A percentile compares a stretch with the other conserved stretches of the same genome.
Evolutionary conservation across 2,888 invertebrate species (phyloP).

Genomic region (Anaspis maculata): DNA sequence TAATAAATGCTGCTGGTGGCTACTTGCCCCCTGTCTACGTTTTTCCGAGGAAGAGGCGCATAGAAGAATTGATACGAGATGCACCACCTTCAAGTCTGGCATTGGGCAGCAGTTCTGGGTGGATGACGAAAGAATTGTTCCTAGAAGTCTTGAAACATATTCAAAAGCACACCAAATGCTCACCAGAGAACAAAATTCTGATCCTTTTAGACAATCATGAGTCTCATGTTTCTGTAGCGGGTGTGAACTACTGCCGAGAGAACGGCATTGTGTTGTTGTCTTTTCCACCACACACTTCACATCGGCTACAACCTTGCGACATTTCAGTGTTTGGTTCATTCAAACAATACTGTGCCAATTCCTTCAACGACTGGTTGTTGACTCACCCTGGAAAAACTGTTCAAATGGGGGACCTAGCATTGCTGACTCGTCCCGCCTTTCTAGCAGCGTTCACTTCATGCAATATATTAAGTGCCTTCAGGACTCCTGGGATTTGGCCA

Average conservation of each 20-base stretch:
- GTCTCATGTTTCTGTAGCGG: slow-evolving; percentile 14
- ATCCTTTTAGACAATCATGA: slow-evolving; percentile 26
- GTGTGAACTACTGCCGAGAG: slow-evolving; percentile 1
- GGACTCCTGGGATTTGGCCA: slow-evolving; percentile 14
- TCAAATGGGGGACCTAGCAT: slow-evolving; percentile 16
- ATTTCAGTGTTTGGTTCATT: slow-evolving; percentile 20
- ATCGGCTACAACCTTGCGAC: slow-evolving; percentile 21
- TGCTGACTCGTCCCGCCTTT: slow-evolving; percentile 15
- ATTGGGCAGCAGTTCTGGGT: slow-evolving; percentile 22
- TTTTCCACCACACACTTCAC: slow-evolving; percentile 19
- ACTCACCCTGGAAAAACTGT: slow-evolving; percentile 5
- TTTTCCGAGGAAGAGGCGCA: slow-evolving; percentile 13
- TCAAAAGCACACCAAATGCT: slow-evolving; percentile 21
- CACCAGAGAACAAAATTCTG: slow-evolving; percentile 2
- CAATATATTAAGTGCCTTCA: slow-evolving; percentile 16
- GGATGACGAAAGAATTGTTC: slow-evolving; percentile 21
- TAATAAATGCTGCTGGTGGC: slow-evolving; percentile 16
- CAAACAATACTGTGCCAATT: slow-evolving; percentile 17
- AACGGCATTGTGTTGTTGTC: slow-evolving; percentile 21
- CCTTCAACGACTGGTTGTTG: slow-evolving; percentile 9
- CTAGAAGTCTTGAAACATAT: slow-evolving; percentile 15
- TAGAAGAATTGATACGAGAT: slow-evolving; percentile 17
- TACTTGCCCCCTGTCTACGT: slow-evolving; percentile 16
- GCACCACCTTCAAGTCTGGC: slow-evolving; percentile 18
- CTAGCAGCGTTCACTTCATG: slow-evolving; percentile 15